Evolutionary conservation across 2,113 vertebrate species (phyloP).

Genomic region (Daboia siamensis): DNA sequence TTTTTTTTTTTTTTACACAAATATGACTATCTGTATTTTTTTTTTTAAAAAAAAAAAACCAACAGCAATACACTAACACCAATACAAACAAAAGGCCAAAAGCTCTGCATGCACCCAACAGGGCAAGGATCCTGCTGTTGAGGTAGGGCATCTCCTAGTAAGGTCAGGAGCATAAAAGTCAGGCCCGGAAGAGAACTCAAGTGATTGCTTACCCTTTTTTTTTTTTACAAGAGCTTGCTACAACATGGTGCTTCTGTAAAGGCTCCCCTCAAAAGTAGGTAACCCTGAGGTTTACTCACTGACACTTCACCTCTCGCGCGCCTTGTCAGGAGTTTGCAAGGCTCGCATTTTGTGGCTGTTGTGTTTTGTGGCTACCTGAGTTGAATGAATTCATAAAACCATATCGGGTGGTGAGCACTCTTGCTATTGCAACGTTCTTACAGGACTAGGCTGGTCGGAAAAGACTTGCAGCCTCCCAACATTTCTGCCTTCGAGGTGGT

Average conservation of each 20-base stretch:
- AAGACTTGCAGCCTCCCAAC: background rate
- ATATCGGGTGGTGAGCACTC: background rate
- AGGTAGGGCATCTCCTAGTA: background rate
- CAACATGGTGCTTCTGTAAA: background rate
- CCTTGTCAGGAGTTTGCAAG: background rate
- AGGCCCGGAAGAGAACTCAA: background rate
- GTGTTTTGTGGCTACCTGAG: background rate
- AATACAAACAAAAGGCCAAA: background rate
- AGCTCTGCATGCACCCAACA: background rate
- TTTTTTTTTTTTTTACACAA: conserved; percentile 94
- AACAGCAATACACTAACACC: background rate
- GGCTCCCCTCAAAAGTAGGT: background rate
- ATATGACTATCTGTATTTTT: background rate
- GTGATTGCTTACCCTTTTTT: background rate
- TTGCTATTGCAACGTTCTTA: background rate
- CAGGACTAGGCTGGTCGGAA: background rate
- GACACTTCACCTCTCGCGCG: no score
- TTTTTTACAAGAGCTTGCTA: background rate
- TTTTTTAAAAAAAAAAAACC: background rate
- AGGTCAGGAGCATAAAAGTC: background rate
- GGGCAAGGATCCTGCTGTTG: background rate
- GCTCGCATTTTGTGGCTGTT: background rate
- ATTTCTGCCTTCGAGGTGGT: no score
- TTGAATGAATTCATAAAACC: background rate
- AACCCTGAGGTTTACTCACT: background rate